A percentile compares a stretch with the other conserved stretches of the same genome.
phyloP scores from a whole-genome alignment of 2,113 vertebrate species.

The Nyctibius bracteatus region DNA sequence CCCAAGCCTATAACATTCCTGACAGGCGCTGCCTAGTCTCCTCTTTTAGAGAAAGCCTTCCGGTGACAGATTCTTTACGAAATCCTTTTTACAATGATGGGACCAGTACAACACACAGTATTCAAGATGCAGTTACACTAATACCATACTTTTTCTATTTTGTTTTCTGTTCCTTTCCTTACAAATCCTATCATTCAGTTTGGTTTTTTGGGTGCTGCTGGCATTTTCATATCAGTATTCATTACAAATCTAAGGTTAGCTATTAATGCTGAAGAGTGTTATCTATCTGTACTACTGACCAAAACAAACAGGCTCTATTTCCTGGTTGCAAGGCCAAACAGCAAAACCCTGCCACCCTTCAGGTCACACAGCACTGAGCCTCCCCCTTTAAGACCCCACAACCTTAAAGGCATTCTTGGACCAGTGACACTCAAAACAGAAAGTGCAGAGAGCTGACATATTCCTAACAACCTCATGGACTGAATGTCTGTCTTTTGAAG shows the following conservation, averaged over 20 bases:
- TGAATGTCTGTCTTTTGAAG: not conserved
- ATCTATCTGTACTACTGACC: not conserved
- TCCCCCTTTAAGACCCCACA: not conserved
- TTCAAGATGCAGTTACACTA: not conserved
- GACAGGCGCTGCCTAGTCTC: not conserved
- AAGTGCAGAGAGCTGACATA: not conserved
- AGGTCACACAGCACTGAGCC: not conserved
- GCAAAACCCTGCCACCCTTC: not conserved
- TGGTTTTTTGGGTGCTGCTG: not conserved
- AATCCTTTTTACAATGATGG: not conserved
- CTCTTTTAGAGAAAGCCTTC: not conserved
- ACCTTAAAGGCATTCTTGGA: not conserved
- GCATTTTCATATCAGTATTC: not conserved
- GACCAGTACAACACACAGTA: not conserved
- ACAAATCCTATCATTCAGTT: not conserved
- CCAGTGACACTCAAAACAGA: not conserved
- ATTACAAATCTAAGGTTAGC: not conserved
- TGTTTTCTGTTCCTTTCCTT: not conserved
- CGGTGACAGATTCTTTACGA: not conserved
- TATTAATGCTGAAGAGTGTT: too few relatives aligned
- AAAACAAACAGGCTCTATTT: not conserved
- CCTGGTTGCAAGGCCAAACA: not conserved
- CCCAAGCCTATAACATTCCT: not conserved
- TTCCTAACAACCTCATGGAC: not conserved
- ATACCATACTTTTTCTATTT: not conserved